Evolutionary conservation across 2,113 vertebrate species (phyloP).

Genomic region (Hyperopisus bebe): DNA sequence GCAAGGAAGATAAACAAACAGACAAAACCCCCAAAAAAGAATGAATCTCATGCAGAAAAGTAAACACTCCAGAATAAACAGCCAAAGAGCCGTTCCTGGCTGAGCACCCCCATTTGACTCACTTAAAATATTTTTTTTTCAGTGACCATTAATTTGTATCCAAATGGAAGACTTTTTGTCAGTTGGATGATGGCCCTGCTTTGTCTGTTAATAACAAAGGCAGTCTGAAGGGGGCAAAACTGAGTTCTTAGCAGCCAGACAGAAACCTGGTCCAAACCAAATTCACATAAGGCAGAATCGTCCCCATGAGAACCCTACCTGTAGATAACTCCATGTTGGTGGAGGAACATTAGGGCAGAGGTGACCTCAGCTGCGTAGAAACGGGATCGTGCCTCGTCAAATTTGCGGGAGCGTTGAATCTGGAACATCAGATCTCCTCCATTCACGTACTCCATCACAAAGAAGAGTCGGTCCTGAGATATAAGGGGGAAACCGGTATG

Average conservation of each 20-base stretch:
- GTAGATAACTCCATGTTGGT: slow-evolving; percentile 86
- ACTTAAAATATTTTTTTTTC: neutral
- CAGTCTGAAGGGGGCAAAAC: neutral
- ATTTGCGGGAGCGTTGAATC: slow-evolving; percentile 85
- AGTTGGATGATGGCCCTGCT: slow-evolving; percentile 48
- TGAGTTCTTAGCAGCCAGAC: neutral
- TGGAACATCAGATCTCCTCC: slow-evolving; percentile 90
- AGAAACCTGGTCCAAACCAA: neutral
- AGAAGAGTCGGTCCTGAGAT: slow-evolving; percentile 80
- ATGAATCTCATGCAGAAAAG: slow-evolving; percentile 35
- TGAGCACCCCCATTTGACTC: slow-evolving; percentile 14
- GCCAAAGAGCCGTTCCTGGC: slow-evolving; percentile 20
- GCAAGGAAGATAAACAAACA: slow-evolving; percentile 39
- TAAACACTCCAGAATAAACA: slow-evolving; percentile 44
- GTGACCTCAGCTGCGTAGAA: slow-evolving; percentile 87
- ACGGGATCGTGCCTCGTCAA: slow-evolving; percentile 80
- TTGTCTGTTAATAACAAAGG: slow-evolving; percentile 34
- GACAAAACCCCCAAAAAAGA: slow-evolving; percentile 22
- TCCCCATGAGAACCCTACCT: slow-evolving; percentile 49
- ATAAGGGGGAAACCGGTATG: neutral
- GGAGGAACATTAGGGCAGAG: slow-evolving; percentile 85
- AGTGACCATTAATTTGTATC: neutral
- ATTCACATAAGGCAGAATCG: neutral
- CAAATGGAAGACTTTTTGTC: neutral
- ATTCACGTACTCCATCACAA: slow-evolving; percentile 89